Evolutionary conservation across 2,888 invertebrate species (phyloP).

Genomic region (Oegoconia quadripuncta): DNA sequence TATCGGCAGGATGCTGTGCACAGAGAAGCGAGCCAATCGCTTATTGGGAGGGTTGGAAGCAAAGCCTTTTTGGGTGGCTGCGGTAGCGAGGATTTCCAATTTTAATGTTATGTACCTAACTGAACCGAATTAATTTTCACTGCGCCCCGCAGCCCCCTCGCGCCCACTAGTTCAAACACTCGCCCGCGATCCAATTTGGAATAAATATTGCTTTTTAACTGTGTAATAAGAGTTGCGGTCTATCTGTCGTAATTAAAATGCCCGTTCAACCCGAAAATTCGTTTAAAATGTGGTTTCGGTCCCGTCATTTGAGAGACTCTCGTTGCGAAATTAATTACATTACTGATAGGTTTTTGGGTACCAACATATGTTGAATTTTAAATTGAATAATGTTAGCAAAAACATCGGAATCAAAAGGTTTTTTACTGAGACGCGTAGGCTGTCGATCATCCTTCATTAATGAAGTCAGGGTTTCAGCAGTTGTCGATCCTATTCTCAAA

Average conservation of each 20-base stretch:
- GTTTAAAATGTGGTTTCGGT: conserved; percentile 21
- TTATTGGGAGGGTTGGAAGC: conserved; percentile 55
- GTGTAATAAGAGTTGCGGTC: conserved; percentile 40
- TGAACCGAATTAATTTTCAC: conserved; percentile 48
- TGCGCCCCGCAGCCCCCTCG: conserved; percentile 22
- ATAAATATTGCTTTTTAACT: conserved; percentile 51
- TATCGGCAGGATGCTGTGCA: conserved; percentile 10
- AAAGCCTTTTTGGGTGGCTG: conserved; percentile 42
- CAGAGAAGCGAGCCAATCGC: conserved; percentile 43
- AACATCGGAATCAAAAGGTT: no score
- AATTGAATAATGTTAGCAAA: no score
- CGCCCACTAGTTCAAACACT: conserved; percentile 42
- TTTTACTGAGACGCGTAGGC: no score
- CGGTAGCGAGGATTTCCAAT: conserved; percentile 39
- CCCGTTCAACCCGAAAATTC: conserved; percentile 30
- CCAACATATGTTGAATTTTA: no score
- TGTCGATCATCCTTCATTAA: no score
- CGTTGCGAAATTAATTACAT: not conserved
- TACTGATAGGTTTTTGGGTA: no score
- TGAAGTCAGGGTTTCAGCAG: no score
- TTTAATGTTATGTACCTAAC: conserved; percentile 58
- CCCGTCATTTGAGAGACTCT: conserved; percentile 9
- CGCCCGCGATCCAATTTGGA: conserved; percentile 36
- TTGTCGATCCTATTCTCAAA: no score
- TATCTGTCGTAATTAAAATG: conserved; percentile 49